phyloP scores from a whole-genome alignment of 2,888 invertebrate genomes.

The Latrodectus hesperus region DNA sequence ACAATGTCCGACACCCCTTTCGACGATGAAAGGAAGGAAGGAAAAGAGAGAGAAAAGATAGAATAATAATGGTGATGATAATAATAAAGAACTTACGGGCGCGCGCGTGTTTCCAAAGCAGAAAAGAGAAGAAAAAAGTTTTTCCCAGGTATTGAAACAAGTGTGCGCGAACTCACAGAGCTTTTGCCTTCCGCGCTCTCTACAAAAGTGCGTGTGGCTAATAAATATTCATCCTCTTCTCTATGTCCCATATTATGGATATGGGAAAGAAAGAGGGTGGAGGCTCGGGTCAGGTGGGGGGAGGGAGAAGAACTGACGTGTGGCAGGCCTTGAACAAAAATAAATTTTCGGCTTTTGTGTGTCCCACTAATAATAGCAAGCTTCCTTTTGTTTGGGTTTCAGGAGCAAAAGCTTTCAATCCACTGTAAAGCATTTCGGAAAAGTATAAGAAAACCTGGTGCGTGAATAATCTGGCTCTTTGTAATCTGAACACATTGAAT shows the following conservation, averaged over 20 bases:
- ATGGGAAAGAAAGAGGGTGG: slow-evolving; percentile 12
- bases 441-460: not conserved
- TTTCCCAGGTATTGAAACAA: slow-evolving; percentile 52
- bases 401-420: not conserved
- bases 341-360: slow-evolving; percentile 51
- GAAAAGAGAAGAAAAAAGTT: slow-evolving; percentile 36
- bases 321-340: slow-evolving; percentile 44
- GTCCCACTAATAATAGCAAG: slow-evolving; percentile 47
- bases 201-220: slow-evolving; percentile 51
- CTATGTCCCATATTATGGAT: slow-evolving; percentile 52
- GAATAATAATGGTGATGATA: slow-evolving; percentile 39
- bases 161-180: slow-evolving; percentile 12
- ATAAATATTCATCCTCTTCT: slow-evolving; percentile 61
- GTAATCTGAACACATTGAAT: no score
- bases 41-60: slow-evolving; percentile 42
- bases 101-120: no score
- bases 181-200: not conserved
- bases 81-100: slow-evolving; percentile 41
- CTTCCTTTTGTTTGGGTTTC: slow-evolving; percentile 8
- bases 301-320: not conserved
- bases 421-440: not conserved
- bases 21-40: slow-evolving; percentile 40
- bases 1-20: slow-evolving; percentile 56
- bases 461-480: not conserved
- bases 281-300: not conserved